Evolutionary conservation across 2,888 invertebrate genomes (phyloP).

Genomic region (Xiphydria camelus): DNA sequence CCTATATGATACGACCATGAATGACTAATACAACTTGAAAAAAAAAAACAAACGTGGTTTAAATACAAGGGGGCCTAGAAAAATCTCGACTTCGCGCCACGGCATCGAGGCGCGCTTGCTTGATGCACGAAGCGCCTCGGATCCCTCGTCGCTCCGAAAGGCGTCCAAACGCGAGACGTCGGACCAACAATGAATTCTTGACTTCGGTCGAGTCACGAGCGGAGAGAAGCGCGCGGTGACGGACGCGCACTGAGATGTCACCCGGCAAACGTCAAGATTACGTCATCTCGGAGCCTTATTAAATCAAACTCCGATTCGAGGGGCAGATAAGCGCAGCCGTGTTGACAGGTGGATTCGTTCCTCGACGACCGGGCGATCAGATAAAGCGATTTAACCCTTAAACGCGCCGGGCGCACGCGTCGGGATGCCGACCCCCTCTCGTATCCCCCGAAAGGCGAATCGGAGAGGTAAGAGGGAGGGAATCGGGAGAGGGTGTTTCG

Average conservation of each 20-base stretch:
- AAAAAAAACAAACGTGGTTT: too few species aligned
- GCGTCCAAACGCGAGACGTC: too few species aligned
- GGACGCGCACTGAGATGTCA: slow-evolving; percentile 13
- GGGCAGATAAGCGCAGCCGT: slow-evolving; percentile 16
- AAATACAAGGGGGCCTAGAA: too few species aligned
- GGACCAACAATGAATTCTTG: slow-evolving; percentile 34
- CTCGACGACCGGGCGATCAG: slow-evolving; percentile 4
- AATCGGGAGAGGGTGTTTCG: background rate
- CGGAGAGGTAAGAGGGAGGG: slow-evolving; percentile 16
- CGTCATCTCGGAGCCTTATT: slow-evolving; percentile 41
- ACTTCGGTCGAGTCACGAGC: slow-evolving; percentile 30
- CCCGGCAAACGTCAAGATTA: slow-evolving; percentile 29
- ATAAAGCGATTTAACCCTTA: background rate
- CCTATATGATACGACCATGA: too few species aligned
- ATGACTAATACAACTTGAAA: too few species aligned
- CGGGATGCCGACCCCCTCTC: too few species aligned
- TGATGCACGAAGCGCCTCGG: too few species aligned
- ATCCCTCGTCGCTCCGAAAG: too few species aligned
- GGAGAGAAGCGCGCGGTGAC: slow-evolving; percentile 19
- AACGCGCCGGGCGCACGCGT: background rate
- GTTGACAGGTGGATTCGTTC: slow-evolving; percentile 36
- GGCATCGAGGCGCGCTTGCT: too few species aligned
- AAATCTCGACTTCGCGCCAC: too few species aligned
- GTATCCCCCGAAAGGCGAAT: slow-evolving; percentile 13
- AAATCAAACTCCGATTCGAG: slow-evolving; percentile 27